Evolutionary conservation across 2,113 vertebrate genomes (phyloP), one percentile per base, ranked within the genome.

Genomic region (Varanus salvator): DNA sequence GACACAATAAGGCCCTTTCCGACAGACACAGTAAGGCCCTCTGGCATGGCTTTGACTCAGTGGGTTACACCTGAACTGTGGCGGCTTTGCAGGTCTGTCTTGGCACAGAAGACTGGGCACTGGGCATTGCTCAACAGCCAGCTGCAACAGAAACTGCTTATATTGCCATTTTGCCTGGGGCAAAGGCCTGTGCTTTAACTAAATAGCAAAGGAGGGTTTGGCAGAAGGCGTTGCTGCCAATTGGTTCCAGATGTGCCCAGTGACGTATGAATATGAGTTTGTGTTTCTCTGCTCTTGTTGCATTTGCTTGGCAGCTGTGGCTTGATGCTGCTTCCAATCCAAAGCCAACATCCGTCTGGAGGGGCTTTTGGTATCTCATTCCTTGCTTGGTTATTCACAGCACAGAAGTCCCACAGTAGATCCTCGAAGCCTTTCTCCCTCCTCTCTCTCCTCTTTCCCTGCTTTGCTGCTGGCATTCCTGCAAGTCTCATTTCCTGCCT

Each of bases 211-310:
- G 25, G 75, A 88, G 50, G 1, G 86, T 52, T 87, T 94, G 94
- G 93, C 94, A 0, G 9, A 5, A 14, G 0, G 14, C 5, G 7
- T 85, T 84, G 83, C n/a, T 69, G 21, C 78, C 5, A 83, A 96
- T 94, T 84, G 89, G 84, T 96, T 95, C 96, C 96, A 96, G 96
- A 95, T 78, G 80, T 92, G 89, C 85, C 84, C 60, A 38, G 48
- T 68, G 66, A 85, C 29, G 52, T 21, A 54, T 60, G 0, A 0
- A 69, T 84, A 90, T 0, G 0, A 71, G 76, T 68, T 25, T 90
- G 64, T 81, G 19, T 54, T 50, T 88, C 86, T 64, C 75, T 80
- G 71, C 82, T 50, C 90, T 80, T 19, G 0, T 89, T 0, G 0
- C 4, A 68, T 82, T 76, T 89, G 66, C 80, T 89, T 14, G 0